A percentile compares a stretch with the other conserved stretches of the same genome.
These are phyloP conservation scores for Aspidiotus destructor DNA, from an alignment of 2,888 invertebrate species.

Conservation along the genomic window DNA sequence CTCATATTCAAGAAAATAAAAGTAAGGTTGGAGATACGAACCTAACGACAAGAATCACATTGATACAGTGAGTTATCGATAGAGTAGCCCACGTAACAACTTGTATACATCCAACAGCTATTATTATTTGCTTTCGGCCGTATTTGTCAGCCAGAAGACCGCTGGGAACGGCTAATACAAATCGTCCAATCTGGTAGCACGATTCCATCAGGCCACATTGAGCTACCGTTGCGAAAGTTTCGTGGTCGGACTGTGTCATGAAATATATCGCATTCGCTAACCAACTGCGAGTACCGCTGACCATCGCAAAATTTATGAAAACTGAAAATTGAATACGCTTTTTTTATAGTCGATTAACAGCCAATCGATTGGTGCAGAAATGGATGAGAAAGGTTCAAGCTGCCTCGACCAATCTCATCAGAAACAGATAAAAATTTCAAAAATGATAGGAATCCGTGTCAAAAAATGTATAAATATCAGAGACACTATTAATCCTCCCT, in stretches of 20 bases:
- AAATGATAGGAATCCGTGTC: too few relatives aligned
- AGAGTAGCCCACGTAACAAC: constrained; percentile 7
- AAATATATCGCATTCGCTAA: constrained; percentile 12
- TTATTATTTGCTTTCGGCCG: constrained; percentile 18
- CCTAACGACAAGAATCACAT: constrained; percentile 12
- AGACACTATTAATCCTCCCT: too few relatives aligned
- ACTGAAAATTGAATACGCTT: constrained; percentile 2
- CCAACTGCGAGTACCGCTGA: constrained; percentile 6
- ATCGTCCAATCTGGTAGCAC: constrained; percentile 10
- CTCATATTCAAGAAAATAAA: too few relatives aligned
- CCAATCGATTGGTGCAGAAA: too few relatives aligned
- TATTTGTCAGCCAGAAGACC: constrained; percentile 12
- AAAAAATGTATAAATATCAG: too few relatives aligned
- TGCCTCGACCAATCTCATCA: too few relatives aligned
- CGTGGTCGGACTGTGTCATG: not conserved
- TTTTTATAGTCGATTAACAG: too few relatives aligned
- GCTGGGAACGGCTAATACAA: constrained; percentile 11
- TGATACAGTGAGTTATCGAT: constrained; percentile 4
- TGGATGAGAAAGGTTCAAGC: too few relatives aligned
- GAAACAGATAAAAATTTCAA: too few relatives aligned
- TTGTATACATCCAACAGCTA: not conserved
- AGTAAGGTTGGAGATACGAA: not conserved
- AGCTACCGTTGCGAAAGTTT: constrained; percentile 2
- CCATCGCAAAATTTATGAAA: constrained; percentile 13
- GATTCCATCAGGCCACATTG: constrained; percentile 20